Base-by-base conservation (phyloP, 2,797 vertebrate genomes). In the Cryptoprocta ferox region DNA sequence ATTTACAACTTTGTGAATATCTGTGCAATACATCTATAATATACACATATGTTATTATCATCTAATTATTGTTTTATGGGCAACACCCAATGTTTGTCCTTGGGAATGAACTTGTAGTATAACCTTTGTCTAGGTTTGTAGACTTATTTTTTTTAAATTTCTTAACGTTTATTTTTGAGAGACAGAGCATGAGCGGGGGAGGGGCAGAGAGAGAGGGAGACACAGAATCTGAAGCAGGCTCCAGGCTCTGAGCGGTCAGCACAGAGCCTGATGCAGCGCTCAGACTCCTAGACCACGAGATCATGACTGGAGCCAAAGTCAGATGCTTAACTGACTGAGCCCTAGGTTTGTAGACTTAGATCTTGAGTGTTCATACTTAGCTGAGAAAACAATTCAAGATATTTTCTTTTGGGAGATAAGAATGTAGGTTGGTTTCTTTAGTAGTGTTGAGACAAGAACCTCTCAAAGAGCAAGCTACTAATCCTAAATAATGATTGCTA, bases 401-500 rank as follows among this genome's bases (percentile, higher is more conserved):
- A 42, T 76, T 92, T 91, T 83, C 37, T 24, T 76, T 81, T 85
- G n/a, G 24, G 26, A 73, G 63, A 94, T 78, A 50, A 93, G 73
- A 96, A 76, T 82, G 59, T 65, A 79, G 80, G 37, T 48, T 92
- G 13, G 9, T 81, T 96, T 94, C 45, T 92, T 81, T 35, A 4
- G 37, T 79, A 92, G 30, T 53, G 45, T 96, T 95, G 75, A 95
- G n/a, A 45, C 26, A 91, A 94, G 32, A 50, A 75, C 1, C 66
- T 95, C 32, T 66, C 13, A 76, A 81, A 30, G 21, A 92, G 12
- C 48, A 12, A 85, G 13, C 15, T 94, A 39, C 16, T 94, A 83
- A 94, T 50, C 30, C 28, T 81, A 93, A 96, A 83, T 85, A 68
- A 95, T 89, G 68, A n/a, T 81, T 66, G 14, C 19, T 94, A 65